phyloP scores from a whole-genome alignment of 2,113 vertebrate genomes.

The Martes martes region DNA sequence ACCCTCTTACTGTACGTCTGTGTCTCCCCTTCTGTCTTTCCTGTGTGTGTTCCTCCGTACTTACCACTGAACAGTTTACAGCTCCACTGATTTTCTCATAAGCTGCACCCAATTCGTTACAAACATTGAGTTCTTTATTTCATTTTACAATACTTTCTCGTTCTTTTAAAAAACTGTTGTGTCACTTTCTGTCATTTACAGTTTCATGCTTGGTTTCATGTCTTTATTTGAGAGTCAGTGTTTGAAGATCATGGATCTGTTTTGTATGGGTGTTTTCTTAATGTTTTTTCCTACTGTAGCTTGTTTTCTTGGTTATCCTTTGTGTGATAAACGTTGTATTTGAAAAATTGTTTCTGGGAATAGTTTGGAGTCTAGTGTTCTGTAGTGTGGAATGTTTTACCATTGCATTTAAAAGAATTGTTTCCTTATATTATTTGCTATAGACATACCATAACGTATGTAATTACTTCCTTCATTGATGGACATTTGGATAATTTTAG shows the following conservation, averaged over 20 bases:
- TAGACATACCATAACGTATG: neutral
- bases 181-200: neutral
- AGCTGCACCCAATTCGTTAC: neutral
- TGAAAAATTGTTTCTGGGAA: neutral
- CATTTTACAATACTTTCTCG: neutral
- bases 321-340: neutral
- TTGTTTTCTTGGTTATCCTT: neutral
- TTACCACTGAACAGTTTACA: neutral
- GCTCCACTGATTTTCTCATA: neutral
- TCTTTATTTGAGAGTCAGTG: neutral
- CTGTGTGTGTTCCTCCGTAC: neutral
- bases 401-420: neutral
- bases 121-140: neutral
- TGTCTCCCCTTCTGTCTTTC: neutral
- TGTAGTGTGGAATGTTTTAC: neutral
- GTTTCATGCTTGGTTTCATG: neutral
- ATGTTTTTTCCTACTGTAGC: neutral
- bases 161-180: neutral
- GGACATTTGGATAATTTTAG: neutral
- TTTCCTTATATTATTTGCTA: neutral
- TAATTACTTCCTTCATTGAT: neutral
- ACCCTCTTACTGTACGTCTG: neutral
- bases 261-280: neutral
- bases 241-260: neutral
- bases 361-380: neutral